These are phyloP conservation scores for Mustela erminea DNA, from an alignment of 2,797 vertebrate species.

Conservation along the genomic window DNA sequence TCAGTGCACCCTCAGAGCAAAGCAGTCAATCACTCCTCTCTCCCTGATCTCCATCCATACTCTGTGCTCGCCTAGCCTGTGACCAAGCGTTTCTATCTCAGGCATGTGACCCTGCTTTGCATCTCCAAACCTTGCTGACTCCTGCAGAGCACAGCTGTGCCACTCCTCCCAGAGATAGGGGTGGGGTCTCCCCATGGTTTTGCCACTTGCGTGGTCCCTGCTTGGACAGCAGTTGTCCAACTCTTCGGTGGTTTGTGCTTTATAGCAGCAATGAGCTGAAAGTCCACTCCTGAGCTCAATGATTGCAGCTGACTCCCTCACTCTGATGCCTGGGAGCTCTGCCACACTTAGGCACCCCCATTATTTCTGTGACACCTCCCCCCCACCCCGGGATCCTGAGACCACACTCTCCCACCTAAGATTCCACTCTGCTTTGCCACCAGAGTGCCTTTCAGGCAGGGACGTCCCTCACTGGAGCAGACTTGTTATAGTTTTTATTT, in stretches of 20 bases:
- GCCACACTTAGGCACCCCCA: not conserved
- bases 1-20: too few relatives aligned
- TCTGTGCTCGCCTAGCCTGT: too few relatives aligned
- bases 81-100: too few relatives aligned
- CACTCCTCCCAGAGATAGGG: not conserved
- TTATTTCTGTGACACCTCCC: not conserved
- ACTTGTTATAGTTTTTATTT: not conserved
- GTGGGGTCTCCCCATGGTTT: not conserved
- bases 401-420: not conserved
- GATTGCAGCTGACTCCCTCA: not conserved
- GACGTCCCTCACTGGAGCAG: not conserved
- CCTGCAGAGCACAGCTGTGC: not conserved
- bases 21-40: not conserved
- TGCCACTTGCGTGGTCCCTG: not conserved
- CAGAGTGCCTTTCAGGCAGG: not conserved
- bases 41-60: not conserved
- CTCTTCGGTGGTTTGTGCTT: not conserved
- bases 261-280: not conserved
- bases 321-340: not conserved
- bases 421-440: not conserved
- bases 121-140: not conserved
- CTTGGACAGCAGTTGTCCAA: not conserved
- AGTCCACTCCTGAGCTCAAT: not conserved
- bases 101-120: too few relatives aligned
- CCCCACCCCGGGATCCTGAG: not conserved